Conservation (phyloP, 2,888 invertebrate species). For the Trachelus iudaicus region DNA sequence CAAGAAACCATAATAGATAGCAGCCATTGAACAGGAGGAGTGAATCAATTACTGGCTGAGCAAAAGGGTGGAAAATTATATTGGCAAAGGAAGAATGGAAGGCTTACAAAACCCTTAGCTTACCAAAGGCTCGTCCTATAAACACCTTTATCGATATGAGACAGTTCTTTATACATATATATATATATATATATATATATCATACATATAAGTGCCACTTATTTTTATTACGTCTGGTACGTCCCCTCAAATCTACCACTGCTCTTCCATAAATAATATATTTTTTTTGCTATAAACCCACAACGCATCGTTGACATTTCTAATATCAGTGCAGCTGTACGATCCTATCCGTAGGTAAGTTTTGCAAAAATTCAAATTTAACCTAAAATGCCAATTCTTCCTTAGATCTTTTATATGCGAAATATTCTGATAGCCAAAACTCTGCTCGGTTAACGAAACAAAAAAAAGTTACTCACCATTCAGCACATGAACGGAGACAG, state of each 20-base stretch:
- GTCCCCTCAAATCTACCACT: neutral
- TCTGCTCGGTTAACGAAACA: neutral
- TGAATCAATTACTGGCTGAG: constrained; percentile 46
- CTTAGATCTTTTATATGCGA: neutral
- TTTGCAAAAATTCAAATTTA: neutral
- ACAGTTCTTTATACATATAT: neutral
- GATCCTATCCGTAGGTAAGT: neutral
- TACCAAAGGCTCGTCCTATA: neutral
- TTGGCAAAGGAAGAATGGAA: constrained; percentile 12
- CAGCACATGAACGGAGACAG: constrained; percentile 80
- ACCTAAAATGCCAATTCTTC: no score
- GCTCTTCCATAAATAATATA: neutral
- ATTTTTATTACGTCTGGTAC: neutral
- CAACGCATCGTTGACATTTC: neutral
- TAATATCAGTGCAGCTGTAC: neutral
- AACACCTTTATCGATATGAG: neutral
- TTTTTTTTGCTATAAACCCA: neutral
- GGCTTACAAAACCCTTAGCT: neutral
- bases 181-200: no score
- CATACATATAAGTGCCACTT: neutral
- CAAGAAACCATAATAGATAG: constrained; percentile 25
- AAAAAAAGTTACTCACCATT: constrained; percentile 72
- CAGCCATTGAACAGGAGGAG: constrained; percentile 32
- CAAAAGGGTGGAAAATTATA: constrained; percentile 48
- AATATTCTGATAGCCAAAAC: neutral